Percentiles rank a stretch among this genome's conserved stretches.
Conservation (phyloP, 92 coral and sea anemone species). For the Epizoanthus stellaris region DNA sequence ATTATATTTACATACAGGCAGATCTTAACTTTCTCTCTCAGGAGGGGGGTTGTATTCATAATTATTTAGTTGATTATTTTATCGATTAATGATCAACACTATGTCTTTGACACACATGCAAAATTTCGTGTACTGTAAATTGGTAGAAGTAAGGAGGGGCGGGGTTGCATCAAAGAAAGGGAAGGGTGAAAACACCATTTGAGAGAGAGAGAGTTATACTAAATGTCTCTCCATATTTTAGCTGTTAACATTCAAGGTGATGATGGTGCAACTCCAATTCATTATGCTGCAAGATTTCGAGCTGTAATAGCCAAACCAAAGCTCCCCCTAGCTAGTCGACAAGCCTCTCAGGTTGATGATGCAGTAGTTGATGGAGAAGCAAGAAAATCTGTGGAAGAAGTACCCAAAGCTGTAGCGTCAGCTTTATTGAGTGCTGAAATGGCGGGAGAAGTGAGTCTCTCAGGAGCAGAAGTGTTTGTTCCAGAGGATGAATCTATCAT, state of each 20-base stretch:
- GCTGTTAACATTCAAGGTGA: slow-evolving; percentile 72
- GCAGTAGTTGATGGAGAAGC: slow-evolving; percentile 26
- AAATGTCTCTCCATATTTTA: slow-evolving; percentile 4
- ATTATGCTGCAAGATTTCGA: slow-evolving; percentile 95
- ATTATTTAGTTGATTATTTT: too few relatives aligned
- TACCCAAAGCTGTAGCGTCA: slow-evolving; percentile 43
- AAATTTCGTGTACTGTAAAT: too few relatives aligned
- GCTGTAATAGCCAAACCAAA: slow-evolving; percentile 49
- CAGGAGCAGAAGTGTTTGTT: slow-evolving; percentile 54
- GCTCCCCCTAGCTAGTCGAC: slow-evolving; percentile 52
- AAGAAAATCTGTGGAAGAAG: slow-evolving; percentile 27
- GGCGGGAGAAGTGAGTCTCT: slow-evolving; percentile 30
- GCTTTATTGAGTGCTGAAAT: slow-evolving; percentile 56
- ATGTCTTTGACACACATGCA: too few relatives aligned
- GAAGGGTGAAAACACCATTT: too few relatives aligned
- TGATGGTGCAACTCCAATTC: slow-evolving; percentile 95
- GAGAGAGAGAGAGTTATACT: too few relatives aligned
- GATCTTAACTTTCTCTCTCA: too few relatives aligned
- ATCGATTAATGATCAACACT: too few relatives aligned
- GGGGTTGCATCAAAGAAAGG: too few relatives aligned
- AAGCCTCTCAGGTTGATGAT: slow-evolving; percentile 43
- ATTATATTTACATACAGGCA: too few relatives aligned
- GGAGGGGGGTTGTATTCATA: too few relatives aligned
- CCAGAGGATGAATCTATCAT: slow-evolving; percentile 77
- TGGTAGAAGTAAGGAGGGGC: too few relatives aligned